Conservation (phyloP, 2,797 vertebrate genomes). For the Mus caroli region DNA sequence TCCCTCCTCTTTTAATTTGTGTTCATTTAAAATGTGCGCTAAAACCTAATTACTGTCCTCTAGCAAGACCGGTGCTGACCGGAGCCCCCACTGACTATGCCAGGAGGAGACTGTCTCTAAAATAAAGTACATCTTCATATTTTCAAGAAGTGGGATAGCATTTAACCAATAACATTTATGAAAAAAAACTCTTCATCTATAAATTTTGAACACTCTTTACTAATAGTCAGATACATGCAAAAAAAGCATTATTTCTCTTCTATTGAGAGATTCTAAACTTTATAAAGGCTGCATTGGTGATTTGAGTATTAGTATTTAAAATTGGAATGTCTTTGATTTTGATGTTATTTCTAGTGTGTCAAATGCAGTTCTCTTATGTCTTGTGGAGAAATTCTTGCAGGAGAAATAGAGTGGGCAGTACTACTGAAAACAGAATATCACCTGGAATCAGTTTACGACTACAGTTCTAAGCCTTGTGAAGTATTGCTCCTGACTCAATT, state of each 20-base stretch:
- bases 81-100: not conserved
- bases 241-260: slow-evolving; percentile 70
- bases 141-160: slow-evolving; percentile 71
- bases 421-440: slow-evolving; percentile 23
- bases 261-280: slow-evolving; percentile 53
- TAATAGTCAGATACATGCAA: slow-evolving; percentile 52
- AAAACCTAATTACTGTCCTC: slow-evolving; percentile 59
- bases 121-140: slow-evolving; percentile 65
- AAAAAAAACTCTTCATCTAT: slow-evolving; percentile 48
- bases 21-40: slow-evolving; percentile 65
- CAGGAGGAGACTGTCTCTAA: slow-evolving; percentile 53
- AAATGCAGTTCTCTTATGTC: slow-evolving; percentile 10
- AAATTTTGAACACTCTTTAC: slow-evolving; percentile 67
- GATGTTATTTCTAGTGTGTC: slow-evolving; percentile 13
- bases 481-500: slow-evolving; percentile 54
- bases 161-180: slow-evolving; percentile 73
- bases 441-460: not conserved
- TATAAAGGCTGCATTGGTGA: slow-evolving; percentile 13
- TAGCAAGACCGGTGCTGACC: not conserved
- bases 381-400: slow-evolving; percentile 57
- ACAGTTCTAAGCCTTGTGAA: slow-evolving; percentile 26
- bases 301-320: slow-evolving; percentile 58
- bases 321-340: slow-evolving; percentile 66
- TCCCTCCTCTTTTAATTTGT: slow-evolving; percentile 58
- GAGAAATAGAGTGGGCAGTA: slow-evolving; percentile 53